Percentiles rank a stretch among this genome's conserved stretches.
phyloP scores from a whole-genome alignment of 2,797 vertebrate species.

The Pempheris klunzingeri region DNA sequence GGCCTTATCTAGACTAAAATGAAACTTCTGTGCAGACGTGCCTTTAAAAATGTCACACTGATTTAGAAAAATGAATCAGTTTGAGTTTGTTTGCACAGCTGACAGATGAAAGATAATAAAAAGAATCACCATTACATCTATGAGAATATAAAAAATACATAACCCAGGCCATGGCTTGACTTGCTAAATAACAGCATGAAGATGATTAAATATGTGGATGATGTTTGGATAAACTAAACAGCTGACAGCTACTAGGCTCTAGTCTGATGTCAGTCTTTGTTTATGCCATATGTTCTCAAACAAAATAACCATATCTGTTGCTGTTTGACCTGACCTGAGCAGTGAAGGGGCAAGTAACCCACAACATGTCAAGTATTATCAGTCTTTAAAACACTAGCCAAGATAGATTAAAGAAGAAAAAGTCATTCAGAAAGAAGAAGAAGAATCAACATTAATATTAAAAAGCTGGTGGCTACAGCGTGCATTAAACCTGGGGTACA shows the following conservation, averaged over 20 bases:
- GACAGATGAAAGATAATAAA: conserved; percentile 16
- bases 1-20: conserved; percentile 18
- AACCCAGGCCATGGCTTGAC: conserved; percentile 23
- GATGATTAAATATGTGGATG: conserved; percentile 17
- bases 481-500: background rate
- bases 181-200: conserved; percentile 25
- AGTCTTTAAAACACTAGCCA: background rate
- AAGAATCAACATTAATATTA: background rate
- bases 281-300: conserved; percentile 37
- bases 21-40: conserved; percentile 13
- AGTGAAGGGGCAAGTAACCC: background rate
- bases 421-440: background rate
- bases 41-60: conserved; percentile 20
- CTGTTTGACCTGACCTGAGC: conserved; percentile 35
- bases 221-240: conserved; percentile 10
- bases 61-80: background rate
- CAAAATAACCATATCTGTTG: conserved; percentile 32
- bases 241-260: background rate
- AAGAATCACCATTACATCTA: conserved; percentile 3
- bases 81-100: conserved; percentile 15
- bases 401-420: background rate
- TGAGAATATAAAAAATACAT: background rate
- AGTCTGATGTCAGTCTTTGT: conserved; percentile 27
- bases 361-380: background rate
- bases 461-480: background rate